phyloP scores from a whole-genome alignment of 2,888 invertebrate species.

The Nebria salina region DNA sequence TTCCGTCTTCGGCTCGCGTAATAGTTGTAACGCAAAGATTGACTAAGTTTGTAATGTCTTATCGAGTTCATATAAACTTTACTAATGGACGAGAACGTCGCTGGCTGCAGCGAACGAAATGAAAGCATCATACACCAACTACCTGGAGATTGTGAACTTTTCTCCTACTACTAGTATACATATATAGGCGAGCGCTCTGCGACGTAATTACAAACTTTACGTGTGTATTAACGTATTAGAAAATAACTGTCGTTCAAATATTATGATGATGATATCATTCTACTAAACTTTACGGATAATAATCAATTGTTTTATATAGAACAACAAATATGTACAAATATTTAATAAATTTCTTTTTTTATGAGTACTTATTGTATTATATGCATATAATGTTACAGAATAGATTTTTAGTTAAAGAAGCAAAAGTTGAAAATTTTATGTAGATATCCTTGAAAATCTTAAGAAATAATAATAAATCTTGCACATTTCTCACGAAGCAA shows the following conservation, averaged over 20 bases:
- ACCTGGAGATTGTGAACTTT: slow-evolving; percentile 45
- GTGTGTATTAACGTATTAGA: slow-evolving; percentile 19
- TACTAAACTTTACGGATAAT: too few relatives aligned
- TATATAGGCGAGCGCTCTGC: neutral
- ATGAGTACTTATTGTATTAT: too few relatives aligned
- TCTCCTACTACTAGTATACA: slow-evolving; percentile 3
- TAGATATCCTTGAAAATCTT: neutral
- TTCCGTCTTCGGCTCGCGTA: neutral
- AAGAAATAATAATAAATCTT: neutral
- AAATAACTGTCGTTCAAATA: slow-evolving; percentile 13
- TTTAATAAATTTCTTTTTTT: too few relatives aligned
- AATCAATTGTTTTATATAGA: too few relatives aligned
- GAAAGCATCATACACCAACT: slow-evolving; percentile 46
- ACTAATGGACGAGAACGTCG: slow-evolving; percentile 59
- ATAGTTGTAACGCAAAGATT: slow-evolving; percentile 60
- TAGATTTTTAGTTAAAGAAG: too few relatives aligned
- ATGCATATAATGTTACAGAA: too few relatives aligned
- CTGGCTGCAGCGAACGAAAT: slow-evolving; percentile 50
- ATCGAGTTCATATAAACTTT: slow-evolving; percentile 59
- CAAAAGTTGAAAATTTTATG: too few relatives aligned
- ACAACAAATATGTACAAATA: too few relatives aligned
- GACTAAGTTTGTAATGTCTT: slow-evolving; percentile 62
- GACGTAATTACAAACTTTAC: slow-evolving; percentile 33
- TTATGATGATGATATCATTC: neutral
- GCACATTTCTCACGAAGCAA: neutral